Evolutionary conservation across 2,113 vertebrate genomes (phyloP).

Genomic region (Crocuta crocuta): DNA sequence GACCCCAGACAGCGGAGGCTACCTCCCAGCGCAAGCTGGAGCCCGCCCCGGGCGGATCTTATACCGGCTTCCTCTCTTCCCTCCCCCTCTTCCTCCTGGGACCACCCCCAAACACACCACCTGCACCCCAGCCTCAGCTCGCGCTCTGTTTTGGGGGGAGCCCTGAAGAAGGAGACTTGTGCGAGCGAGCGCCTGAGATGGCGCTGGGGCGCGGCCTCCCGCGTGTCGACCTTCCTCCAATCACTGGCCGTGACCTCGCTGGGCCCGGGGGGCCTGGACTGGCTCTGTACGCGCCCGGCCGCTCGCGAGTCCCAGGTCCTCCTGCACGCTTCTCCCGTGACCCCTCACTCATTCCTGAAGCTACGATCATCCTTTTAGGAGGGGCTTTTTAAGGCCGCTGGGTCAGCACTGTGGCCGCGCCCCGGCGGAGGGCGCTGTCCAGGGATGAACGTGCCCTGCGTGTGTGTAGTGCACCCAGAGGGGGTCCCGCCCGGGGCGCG

Average conservation of each 20-base stretch:
- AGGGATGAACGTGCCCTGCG: background rate
- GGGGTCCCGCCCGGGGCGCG: background rate
- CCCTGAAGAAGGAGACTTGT: background rate
- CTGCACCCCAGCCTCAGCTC: background rate
- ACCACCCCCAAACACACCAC: background rate
- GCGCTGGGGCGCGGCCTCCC: no score
- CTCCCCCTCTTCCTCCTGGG: background rate
- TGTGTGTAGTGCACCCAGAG: accelerated
- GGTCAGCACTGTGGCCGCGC: background rate
- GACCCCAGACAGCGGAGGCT: background rate
- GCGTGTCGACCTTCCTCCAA: background rate
- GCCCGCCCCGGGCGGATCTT: background rate
- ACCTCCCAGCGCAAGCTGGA: background rate
- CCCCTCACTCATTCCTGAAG: background rate
- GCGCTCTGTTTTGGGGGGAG: background rate
- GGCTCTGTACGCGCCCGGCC: background rate
- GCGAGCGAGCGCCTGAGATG: background rate
- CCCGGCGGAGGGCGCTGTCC: background rate
- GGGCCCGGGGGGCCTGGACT: background rate
- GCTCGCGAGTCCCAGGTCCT: background rate
- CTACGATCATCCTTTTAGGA: background rate
- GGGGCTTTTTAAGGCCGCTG: background rate
- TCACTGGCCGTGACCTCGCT: background rate
- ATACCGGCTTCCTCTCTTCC: background rate
- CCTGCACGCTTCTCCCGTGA: background rate